phyloP scores from a whole-genome alignment of 2,888 invertebrate species.

The Dryomyza anilis region DNA sequence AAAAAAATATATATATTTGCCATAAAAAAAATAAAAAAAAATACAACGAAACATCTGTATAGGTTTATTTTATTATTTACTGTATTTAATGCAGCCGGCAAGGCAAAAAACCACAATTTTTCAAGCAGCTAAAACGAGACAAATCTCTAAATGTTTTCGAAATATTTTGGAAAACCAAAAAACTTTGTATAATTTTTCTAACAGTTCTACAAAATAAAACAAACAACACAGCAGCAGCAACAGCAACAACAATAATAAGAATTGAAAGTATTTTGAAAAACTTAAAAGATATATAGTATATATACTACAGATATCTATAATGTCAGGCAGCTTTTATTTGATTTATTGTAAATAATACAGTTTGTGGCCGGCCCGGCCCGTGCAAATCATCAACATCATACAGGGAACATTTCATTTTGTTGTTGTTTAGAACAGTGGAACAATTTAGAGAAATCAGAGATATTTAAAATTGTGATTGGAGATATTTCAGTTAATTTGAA shows the following conservation, averaged over 20 bases:
- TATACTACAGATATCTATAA: neutral
- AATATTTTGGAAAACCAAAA: neutral
- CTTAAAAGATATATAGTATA: neutral
- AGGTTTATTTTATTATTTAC: neutral
- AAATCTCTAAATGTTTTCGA: neutral
- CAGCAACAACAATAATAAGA: too few species aligned
- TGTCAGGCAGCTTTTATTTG: neutral
- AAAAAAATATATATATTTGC: neutral
- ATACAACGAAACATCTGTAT: neutral
- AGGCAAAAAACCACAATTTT: neutral
- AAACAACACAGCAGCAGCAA: too few species aligned
- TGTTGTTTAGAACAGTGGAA: neutral
- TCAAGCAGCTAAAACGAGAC: constrained; percentile 12
- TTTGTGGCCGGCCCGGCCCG: neutral
- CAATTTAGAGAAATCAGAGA: too few species aligned
- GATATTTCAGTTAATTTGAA: too few species aligned
- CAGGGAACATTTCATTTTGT: neutral
- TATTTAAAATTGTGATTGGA: too few species aligned
- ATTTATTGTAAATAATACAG: constrained; percentile 1
- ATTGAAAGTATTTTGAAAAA: too few species aligned
- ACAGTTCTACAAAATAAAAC: too few species aligned
- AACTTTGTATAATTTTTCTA: too few species aligned
- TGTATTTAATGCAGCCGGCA: neutral
- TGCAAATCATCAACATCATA: neutral
- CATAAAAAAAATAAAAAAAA: neutral